phyloP scores from a whole-genome alignment of 2,113 vertebrate species.

The Onychostruthus taczanowskii region DNA sequence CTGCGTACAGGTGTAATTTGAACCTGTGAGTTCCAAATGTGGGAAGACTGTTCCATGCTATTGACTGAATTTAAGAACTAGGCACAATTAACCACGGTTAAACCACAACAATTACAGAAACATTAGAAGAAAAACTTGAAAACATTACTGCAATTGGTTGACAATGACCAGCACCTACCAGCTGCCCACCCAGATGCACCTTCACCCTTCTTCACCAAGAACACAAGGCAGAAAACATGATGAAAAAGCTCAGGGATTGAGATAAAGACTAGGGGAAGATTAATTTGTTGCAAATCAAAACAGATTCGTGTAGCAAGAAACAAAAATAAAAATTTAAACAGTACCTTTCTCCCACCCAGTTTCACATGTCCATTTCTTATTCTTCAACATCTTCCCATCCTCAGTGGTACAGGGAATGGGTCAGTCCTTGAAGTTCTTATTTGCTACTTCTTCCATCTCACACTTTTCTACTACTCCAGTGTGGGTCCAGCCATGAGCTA shows the following conservation, averaged over 20 bases:
- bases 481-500: background rate
- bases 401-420: background rate
- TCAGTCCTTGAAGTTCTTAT: background rate
- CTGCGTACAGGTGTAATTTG: background rate
- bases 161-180: background rate
- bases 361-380: background rate
- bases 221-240: background rate
- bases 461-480: background rate
- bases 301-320: accelerated
- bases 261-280: background rate
- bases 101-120: background rate
- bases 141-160: background rate
- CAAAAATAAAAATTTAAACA: background rate
- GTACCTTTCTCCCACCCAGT: accelerated
- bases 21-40: background rate
- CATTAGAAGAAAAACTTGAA: background rate
- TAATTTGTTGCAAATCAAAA: background rate
- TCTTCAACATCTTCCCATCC: background rate
- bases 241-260: background rate
- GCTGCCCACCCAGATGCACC: background rate
- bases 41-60: background rate
- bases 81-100: background rate
- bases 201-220: background rate
- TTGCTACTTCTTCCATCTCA: background rate
- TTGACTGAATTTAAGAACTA: background rate